A percentile compares a stretch with the other conserved stretches of the same genome.
Conservation (phyloP, 2,888 invertebrate species). For the Steinernema carpocapsae region DNA sequence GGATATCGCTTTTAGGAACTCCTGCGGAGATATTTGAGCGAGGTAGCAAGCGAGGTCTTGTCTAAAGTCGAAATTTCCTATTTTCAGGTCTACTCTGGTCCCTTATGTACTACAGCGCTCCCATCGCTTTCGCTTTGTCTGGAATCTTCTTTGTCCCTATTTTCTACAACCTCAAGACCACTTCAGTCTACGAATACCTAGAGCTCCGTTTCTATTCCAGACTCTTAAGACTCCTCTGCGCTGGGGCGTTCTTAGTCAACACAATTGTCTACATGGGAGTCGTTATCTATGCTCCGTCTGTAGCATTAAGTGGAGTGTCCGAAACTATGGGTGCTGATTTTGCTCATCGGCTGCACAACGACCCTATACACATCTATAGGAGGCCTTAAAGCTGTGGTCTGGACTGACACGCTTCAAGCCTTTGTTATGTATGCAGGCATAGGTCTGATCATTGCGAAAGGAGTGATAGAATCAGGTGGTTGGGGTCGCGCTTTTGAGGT, state of each 20-base stretch:
- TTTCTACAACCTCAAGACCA: conserved; percentile 61
- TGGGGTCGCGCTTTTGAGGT: conserved; percentile 49
- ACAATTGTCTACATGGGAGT: conserved; percentile 60
- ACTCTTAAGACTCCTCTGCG: conserved; percentile 53
- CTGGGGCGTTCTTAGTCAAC: conserved; percentile 52
- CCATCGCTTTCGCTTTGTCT: conserved; percentile 54
- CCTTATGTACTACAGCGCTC: conserved; percentile 58
- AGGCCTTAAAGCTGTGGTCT: conserved; percentile 60
- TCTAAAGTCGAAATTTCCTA: no score
- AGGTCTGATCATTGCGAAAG: conserved; percentile 53
- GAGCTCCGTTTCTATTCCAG: conserved; percentile 58
- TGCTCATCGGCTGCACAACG: conserved; percentile 58
- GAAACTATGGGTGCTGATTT: conserved; percentile 51
- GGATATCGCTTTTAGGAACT: conserved; percentile 60
- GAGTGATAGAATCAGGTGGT: conserved; percentile 55
- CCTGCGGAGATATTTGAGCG: conserved; percentile 62
- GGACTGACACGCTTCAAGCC: conserved; percentile 61
- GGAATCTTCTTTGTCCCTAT: conserved; percentile 59
- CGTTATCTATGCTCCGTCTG: conserved; percentile 62
- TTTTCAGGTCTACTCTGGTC: conserved; percentile 54
- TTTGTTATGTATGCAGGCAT: conserved; percentile 61
- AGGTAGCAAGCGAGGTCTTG: conserved; percentile 45
- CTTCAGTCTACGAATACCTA: conserved; percentile 62
- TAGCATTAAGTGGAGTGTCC: conserved; percentile 58
- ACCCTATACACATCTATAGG: conserved; percentile 61